Conservation (phyloP, 2,797 vertebrate genomes). For the Clarias fuscus region DNA sequence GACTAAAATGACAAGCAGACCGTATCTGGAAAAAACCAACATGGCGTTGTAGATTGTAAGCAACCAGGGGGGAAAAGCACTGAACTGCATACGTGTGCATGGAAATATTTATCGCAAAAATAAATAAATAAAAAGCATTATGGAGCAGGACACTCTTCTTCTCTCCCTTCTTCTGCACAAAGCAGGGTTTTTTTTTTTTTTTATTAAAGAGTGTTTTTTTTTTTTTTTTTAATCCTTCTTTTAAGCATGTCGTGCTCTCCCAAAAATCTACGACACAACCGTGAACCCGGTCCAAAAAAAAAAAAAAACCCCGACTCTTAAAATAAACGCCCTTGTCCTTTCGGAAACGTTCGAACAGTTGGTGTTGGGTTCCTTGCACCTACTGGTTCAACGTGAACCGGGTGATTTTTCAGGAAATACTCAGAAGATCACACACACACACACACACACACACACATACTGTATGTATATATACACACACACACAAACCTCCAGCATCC, state of each 20-base stretch:
- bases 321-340: conserved; percentile 54
- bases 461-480: background rate
- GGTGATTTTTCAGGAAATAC: conserved; percentile 18
- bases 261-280: conserved; percentile 50
- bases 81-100: conserved; percentile 92
- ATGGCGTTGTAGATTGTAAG: conserved; percentile 79
- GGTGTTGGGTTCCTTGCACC: conserved; percentile 38
- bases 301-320: conserved; percentile 40
- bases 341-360: conserved; percentile 42
- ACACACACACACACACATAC: conserved; percentile 34
- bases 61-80: conserved; percentile 66
- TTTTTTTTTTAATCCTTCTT: conserved; percentile 24
- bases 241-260: conserved; percentile 31
- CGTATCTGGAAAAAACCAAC: conserved; percentile 76
- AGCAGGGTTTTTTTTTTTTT: background rate
- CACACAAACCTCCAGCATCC: conserved; percentile 93
- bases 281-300: conserved; percentile 57
- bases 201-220: background rate
- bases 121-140: conserved; percentile 68
- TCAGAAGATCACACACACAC: conserved; percentile 25
- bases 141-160: conserved; percentile 48
- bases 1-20: conserved; percentile 65
- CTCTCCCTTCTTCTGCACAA: conserved; percentile 22
- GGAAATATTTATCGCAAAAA: conserved; percentile 71
- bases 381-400: conserved; percentile 27